Percentiles rank a stretch among this genome's conserved stretches.
Evolutionary conservation across 2,113 vertebrate species (phyloP).

Genomic region (Stigmatopora argus): DNA sequence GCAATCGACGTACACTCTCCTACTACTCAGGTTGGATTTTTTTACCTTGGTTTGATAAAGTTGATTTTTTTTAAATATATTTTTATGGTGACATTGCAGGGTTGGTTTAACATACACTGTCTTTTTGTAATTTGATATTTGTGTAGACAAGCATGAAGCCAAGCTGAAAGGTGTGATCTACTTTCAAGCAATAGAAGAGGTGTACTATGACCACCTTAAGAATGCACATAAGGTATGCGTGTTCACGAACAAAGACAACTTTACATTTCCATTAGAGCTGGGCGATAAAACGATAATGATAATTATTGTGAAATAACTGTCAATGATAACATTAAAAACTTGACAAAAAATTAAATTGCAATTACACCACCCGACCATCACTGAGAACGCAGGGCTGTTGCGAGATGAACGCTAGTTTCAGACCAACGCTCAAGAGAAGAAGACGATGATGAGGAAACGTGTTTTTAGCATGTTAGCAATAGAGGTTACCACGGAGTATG

Average conservation of each 20-base stretch:
- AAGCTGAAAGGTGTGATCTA: conserved; percentile 98
- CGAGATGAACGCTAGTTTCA: no score
- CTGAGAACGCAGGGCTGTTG: no score
- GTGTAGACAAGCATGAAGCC: conserved; percentile 92
- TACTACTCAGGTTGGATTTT: conserved; percentile 81
- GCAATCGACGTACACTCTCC: conserved; percentile 88
- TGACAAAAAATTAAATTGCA: no score
- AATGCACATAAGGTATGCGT: conserved; percentile 88
- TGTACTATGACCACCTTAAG: conserved; percentile 96
- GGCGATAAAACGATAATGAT: no score
- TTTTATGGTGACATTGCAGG: neutral
- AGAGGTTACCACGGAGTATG: no score
- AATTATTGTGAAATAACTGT: no score
- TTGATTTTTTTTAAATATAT: neutral
- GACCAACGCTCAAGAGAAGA: no score
- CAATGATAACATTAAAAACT: no score
- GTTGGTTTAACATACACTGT: neutral
- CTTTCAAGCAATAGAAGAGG: conserved; percentile 98
- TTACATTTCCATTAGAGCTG: no score
- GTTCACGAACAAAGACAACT: neutral
- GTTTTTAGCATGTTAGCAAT: no score
- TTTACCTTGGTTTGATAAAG: neutral
- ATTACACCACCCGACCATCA: no score
- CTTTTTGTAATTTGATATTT: conserved; percentile 6
- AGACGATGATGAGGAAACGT: no score